These are phyloP conservation scores for Myotis daubentonii DNA, from an alignment of 2,797 vertebrate species.

Conservation along the genomic window DNA sequence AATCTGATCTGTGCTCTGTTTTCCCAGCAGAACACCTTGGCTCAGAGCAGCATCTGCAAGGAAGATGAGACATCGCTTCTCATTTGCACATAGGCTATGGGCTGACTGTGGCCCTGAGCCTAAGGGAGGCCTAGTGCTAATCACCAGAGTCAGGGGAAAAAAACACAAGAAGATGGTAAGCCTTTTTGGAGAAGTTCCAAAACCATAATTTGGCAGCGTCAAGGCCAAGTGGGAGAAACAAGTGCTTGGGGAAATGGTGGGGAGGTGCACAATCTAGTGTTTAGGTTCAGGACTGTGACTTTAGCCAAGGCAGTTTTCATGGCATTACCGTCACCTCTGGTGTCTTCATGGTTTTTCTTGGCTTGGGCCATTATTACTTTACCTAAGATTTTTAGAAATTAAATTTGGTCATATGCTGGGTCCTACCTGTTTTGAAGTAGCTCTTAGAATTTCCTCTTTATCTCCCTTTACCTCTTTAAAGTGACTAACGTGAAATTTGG, in stretches of 20 bases:
- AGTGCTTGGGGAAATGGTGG: not conserved
- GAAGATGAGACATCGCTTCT: not conserved
- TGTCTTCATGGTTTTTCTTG: not conserved
- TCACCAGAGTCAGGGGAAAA: not conserved
- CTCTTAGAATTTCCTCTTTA: not conserved
- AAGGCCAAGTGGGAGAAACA: not conserved
- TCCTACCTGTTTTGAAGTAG: not conserved
- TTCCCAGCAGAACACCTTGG: not conserved
- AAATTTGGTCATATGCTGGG: not conserved
- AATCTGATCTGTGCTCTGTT: not conserved
- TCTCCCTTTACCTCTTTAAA: not conserved
- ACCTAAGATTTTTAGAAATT: constrained; percentile 7
- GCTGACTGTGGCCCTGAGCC: not conserved
- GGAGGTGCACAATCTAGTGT: not conserved
- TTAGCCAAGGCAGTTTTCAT: not conserved
- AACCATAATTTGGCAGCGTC: not conserved
- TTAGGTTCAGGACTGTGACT: not conserved
- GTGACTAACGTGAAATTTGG: not conserved
- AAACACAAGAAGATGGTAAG: not conserved
- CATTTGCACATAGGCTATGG: not conserved
- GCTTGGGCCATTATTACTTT: not conserved
- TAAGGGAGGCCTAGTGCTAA: not conserved
- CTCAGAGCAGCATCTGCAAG: not conserved
- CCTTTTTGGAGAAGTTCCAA: not conserved
- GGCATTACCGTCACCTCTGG: not conserved